Evolutionary conservation across 2,113 vertebrate genomes (phyloP).

Genomic region (Corydoras maculifer): DNA sequence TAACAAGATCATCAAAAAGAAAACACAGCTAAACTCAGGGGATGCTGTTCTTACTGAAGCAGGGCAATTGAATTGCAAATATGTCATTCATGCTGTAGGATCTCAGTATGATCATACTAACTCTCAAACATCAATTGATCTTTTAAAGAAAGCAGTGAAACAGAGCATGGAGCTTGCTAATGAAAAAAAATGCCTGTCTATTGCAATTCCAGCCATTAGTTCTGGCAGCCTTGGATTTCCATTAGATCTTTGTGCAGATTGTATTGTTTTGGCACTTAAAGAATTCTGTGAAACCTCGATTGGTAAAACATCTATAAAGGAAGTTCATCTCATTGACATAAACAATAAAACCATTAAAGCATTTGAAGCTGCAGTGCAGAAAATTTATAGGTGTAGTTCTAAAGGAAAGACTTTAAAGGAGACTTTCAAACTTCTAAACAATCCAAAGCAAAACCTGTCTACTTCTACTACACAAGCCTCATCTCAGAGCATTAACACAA

Average conservation of each 20-base stretch:
- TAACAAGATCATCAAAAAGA: constrained; percentile 44
- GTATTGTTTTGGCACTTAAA: constrained; percentile 66
- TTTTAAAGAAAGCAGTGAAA: constrained; percentile 60
- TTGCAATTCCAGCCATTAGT: constrained; percentile 78
- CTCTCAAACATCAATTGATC: background rate
- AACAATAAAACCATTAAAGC: constrained; percentile 45
- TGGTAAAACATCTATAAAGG: constrained; percentile 52
- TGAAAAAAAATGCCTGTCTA: constrained; percentile 43
- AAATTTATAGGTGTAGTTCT: constrained; percentile 6
- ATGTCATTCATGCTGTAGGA: constrained; percentile 72
- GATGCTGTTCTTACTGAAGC: constrained; percentile 51
- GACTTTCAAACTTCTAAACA: background rate
- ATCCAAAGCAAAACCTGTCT: constrained; percentile 7
- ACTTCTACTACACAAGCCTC: constrained; percentile 18
- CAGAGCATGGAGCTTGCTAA: constrained; percentile 64
- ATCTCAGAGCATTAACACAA: constrained; percentile 8
- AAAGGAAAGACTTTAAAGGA: background rate
- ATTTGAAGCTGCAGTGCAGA: constrained; percentile 55
- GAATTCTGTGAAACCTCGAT: constrained; percentile 54
- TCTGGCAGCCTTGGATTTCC: constrained; percentile 66
- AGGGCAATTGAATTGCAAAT: constrained; percentile 64
- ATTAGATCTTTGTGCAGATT: constrained; percentile 49
- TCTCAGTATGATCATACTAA: constrained; percentile 53
- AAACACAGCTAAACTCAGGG: constrained; percentile 48
- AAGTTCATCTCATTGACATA: constrained; percentile 70